Evolutionary conservation across 2,797 vertebrate genomes (phyloP), one percentile per base, ranked within the genome.

Genomic region (Oreortyx pictus): DNA sequence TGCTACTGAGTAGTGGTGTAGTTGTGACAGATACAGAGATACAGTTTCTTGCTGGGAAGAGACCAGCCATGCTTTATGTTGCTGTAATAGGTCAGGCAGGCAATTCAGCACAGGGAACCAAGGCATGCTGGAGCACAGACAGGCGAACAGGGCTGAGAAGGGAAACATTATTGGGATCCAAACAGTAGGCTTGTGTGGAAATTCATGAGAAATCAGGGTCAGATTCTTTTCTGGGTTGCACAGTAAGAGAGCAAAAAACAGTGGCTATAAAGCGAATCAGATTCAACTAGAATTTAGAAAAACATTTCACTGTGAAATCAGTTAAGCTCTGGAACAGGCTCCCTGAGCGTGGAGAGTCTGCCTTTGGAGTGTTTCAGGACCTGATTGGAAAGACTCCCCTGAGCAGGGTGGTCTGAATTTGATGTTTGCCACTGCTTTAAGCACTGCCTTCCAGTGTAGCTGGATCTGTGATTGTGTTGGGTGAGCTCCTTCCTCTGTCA

Each of bases 31-130:
- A n/a, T 16, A 4, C 1, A 9, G 61, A 56, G 35, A 22, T 18
- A 9, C 2, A 33, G 37, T 54, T 86, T 56, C 76, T 75, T 0
- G 3, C 29, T 68, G 88, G 62, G 66, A 39, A 68, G 66, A 65
- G 62, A 46, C 50, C 50, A 25, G 62, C 43, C 2, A 3, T 0
- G 3, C 2, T 0, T 15, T 29, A 3, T 0, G 0, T 47, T 43
- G 18, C 7, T 82, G 62, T 41, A 41, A 0, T 11, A 47, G 5
- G 7, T 22, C 66, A 49, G 54, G 52, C 44, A 44, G 17, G 20
- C 61, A 50, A 0, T 0, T 75, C 68, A 61, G 12, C 23, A 19
- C 1, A 54, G 82, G 33, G 27, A 31, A 76, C 50, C 35, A 14
- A 62, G 1, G 3, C 39, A 20, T 67, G 49, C 60, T 15, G 12